A percentile compares a stretch with the other conserved stretches of the same genome.
Evolutionary conservation across 2,797 vertebrate genomes (phyloP).

Genomic region (Muscicapa striata): DNA sequence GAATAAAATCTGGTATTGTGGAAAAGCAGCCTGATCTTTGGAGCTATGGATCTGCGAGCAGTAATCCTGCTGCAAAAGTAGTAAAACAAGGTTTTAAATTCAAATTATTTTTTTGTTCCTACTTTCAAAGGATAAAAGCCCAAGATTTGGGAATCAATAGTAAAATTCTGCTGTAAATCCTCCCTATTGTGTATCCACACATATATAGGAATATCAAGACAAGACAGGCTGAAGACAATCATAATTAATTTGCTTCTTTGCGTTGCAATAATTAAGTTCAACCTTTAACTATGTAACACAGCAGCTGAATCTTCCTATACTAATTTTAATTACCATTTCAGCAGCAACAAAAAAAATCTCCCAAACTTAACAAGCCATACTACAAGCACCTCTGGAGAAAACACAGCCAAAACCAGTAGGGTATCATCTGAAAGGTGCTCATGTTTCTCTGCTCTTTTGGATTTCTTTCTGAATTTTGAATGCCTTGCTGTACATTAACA

Average conservation of each 20-base stretch:
- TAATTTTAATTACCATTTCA: slow-evolving; percentile 1
- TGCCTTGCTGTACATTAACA: not conserved
- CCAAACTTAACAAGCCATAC: not conserved
- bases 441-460: not conserved
- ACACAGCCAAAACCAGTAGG: not conserved
- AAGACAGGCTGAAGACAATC: not conserved
- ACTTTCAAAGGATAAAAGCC: not conserved
- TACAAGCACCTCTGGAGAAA: not conserved
- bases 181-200: not conserved
- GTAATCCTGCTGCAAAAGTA: not conserved
- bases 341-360: not conserved
- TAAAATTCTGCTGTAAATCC: slow-evolving; percentile 6
- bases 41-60: not conserved
- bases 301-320: not conserved
- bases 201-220: not conserved
- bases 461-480: not conserved
- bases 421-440: not conserved
- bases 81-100: not conserved
- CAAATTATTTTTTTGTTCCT: slow-evolving; percentile 3
- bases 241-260: not conserved
- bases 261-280: not conserved
- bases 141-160: not conserved
- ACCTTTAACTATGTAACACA: not conserved
- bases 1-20: not conserved
- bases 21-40: slow-evolving; percentile 20